These are phyloP conservation scores for Drosophila virilis DNA, from an alignment of 1,140 invertebrate genomes.

Conservation along the genomic window DNA sequence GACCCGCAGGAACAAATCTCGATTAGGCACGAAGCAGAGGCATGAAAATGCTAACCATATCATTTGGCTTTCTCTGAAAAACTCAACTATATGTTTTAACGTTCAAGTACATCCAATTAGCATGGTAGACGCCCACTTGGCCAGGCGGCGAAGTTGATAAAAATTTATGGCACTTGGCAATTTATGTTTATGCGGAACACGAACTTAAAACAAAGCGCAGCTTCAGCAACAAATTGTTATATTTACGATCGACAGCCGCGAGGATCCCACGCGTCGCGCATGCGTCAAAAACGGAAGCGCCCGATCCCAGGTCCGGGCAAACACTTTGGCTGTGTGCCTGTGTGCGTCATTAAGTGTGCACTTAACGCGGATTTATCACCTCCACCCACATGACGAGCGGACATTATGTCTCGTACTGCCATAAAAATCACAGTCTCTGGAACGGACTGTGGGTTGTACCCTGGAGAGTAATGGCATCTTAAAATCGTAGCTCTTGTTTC, in stretches of 20 bases:
- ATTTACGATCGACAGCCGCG: conserved; percentile 55
- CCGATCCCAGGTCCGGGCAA: conserved; percentile 12
- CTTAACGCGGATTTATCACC: conserved; percentile 73
- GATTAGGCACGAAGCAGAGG: neutral
- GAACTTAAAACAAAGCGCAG: conserved; percentile 47
- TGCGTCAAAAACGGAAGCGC: conserved; percentile 64
- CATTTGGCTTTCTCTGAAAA: neutral
- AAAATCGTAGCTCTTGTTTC: neutral
- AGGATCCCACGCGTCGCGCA: conserved; percentile 59
- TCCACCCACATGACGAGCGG: conserved; percentile 49
- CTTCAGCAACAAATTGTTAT: conserved; percentile 55
- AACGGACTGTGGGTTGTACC: neutral
- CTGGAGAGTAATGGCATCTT: conserved; percentile 1
- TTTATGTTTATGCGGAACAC: conserved; percentile 37
- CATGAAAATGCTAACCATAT: conserved; percentile 6
- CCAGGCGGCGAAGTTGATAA: conserved; percentile 39
- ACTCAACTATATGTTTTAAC: neutral
- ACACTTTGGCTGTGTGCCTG: neutral
- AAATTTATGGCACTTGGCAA: conserved; percentile 64
- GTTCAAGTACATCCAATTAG: conserved; percentile 23
- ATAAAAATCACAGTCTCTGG: conserved; percentile 42
- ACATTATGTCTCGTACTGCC: neutral
- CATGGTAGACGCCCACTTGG: conserved; percentile 39
- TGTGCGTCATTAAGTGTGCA: conserved; percentile 49
- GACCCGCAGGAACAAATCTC: conserved; percentile 13